Evolutionary conservation across 2,113 vertebrate species (phyloP), one percentile per base, ranked within the genome.

Genomic region (Falcunculus frontatus): DNA sequence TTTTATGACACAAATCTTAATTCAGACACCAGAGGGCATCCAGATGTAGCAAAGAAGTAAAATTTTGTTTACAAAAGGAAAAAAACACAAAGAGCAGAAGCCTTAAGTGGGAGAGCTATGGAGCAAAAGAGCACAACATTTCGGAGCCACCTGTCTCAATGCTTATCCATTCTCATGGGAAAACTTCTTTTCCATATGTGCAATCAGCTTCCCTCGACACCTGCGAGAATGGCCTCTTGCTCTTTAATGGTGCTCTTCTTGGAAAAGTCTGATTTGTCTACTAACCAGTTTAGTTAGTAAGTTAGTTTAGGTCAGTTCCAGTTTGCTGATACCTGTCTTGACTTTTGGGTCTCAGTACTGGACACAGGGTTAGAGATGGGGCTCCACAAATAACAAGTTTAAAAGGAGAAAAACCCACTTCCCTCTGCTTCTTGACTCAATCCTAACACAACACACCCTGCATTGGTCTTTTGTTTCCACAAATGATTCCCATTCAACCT

Each of bases 1-100:
- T 9, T 55, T 62, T 19, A 33, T 29, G 20, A 37, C 47, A 67
- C 18, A 11, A 55, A 14, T 21, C 53, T 44, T 26, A 75, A 64
- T 60, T 64, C 30, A 16, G 63, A 89, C 89, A 62, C 62, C 75
- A 92, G 95, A 84, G 89, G 93, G 89, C 91, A 96, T n/a, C 53
- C 83, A 77, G 89, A 69, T 21, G 41, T 20, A 88, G 72, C 32
- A 75, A 73, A 77, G 41, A 32, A 73, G 49, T 7, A 39, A 39
- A 69, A 49, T 37, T 33, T 35, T 55, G 44, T 60, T 56, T 56
- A 39, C 37, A 47, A 30, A 1, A 53, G 20, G 32, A 50, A 69
- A 73, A 60, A 32, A 39, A 57, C 10, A 59, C 1, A 2, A 57
- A 63, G 12, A 86, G 22, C 30, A 75, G 68, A 87, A 72, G 37